Base-by-base conservation (phyloP, 2,888 invertebrate species). In the Liopterus haemorrhoidalis region DNA sequence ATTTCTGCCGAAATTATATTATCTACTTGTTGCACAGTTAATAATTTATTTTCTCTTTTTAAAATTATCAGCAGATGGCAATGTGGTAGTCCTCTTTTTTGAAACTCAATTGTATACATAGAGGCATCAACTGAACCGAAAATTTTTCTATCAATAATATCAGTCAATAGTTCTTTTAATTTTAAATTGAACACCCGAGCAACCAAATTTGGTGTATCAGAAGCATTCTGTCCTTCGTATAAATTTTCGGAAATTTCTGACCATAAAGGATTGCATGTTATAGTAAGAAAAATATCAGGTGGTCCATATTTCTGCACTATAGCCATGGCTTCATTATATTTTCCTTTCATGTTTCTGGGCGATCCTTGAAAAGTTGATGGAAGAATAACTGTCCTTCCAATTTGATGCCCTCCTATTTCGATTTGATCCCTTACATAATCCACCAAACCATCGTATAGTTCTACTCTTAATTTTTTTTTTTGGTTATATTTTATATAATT, bases 41-140 rank as follows among this genome's bases (percentile, higher is more conserved):
- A 8, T 5, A 22, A 14, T 21, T 44, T 44, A 24, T 31, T 16
- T 22, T 6, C 18, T 3, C 36, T 22, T 3, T 18, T n/a, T 11
- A 44, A 11, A 12, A 19, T 21, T 22, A 44, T 9, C 9, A 40
- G n/a, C 4, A 41, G 22, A 12, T 40, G 39, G 15, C 27, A 40
- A 6, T 39, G 33, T 25, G 31, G 38, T n/a, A 19, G 16, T 15
- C 37, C 28, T 37, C 20, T 46, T 48, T 63, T 62, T 41, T 63
- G 59, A 49, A 60, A 63, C 50, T 63, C 61, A 12, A 63, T 61
- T 5, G 50, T 49, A 47, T 55, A 25, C 50, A 54, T 46, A n/a
- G n/a, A n/a, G n/a, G n/a, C n/a, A n/a, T n/a, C n/a, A n/a, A n/a
- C n/a, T n/a, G n/a, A n/a, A 14, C 41, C 38, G 22, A 41, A 33